Base-by-base conservation (phyloP, 2,888 invertebrate genomes). In the Pterobdella sp. region DNA sequence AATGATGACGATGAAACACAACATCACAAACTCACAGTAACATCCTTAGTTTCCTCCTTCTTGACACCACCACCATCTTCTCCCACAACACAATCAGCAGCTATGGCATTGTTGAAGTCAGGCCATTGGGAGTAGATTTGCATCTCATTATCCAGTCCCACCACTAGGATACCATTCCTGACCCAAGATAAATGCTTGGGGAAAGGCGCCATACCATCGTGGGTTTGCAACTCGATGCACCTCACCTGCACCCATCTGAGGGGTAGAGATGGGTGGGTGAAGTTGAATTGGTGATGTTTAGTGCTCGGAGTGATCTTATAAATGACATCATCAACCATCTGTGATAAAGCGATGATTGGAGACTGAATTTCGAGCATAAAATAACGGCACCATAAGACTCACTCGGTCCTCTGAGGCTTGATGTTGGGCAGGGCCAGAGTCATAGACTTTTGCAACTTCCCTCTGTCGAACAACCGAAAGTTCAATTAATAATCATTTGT, bases 131-230 rank as follows among this genome's bases (percentile, higher is more conserved):
- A 94, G 82, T 96, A 98, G 0, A 98, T 95, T 81, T 97, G 95
- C 94, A 98, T 96, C 84, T 98, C 98, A 1, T 95, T 96, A 82
- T 97, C 95, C 96, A 98, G 96, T 1, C 97, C 98, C 0, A 98
- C 95, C 0, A 99, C 94, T 0, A 98, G 85, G 77, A 98, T 93
- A 0, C 97, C 97, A 81, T 97, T 97, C 34, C 98, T 88, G 0
- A 97, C 95, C 97, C 98, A 99, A 1, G 94, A 94, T 79, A 97
- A 91, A 83, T 96, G 94, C 92, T 97, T 97, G 0, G 98, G 98
- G 68, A 98, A 84, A 0, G 97, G 96, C 0, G 95, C 94, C 56
- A 97, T 84, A 0, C 96, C 94, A 81, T 98, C 98, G 0, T 94
- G 96, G 0, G 96, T 94, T 76, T 90, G 89, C 22, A 97, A 83